Evolutionary conservation across 2,797 vertebrate genomes (phyloP).

Genomic region (Sus cebifrons): DNA sequence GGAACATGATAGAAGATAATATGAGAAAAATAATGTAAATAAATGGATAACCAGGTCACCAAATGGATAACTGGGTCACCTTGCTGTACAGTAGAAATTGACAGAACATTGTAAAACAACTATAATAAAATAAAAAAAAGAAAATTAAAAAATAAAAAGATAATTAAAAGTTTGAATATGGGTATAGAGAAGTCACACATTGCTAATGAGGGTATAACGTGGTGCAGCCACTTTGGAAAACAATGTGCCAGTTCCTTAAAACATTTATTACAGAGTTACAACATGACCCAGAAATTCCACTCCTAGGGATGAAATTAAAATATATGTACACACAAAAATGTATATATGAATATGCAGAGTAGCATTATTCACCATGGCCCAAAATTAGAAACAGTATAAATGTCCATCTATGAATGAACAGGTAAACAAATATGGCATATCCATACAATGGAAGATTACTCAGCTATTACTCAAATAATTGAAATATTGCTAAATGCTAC

Average conservation of each 20-base stretch:
- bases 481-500: neutral
- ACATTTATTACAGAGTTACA: constrained; percentile 8
- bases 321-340: neutral
- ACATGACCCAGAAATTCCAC: neutral
- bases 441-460: neutral
- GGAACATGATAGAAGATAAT: too few relatives aligned
- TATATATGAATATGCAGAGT: neutral
- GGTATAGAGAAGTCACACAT: neutral
- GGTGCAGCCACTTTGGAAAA: neutral
- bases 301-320: constrained; percentile 38
- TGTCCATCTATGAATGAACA: neutral
- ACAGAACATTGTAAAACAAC: too few relatives aligned
- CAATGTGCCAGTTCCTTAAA: neutral
- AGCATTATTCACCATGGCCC: neutral
- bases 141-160: neutral
- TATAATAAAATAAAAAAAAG: too few relatives aligned
- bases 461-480: neutral
- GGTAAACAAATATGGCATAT: neutral
- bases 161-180: neutral
- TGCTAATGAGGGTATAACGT: neutral
- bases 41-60: too few relatives aligned
- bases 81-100: too few relatives aligned
- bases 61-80: too few relatives aligned
- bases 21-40: too few relatives aligned
- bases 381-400: neutral